These are phyloP conservation scores for Oreamnos americanus DNA, from an alignment of 2,113 vertebrate species.

Conservation along the genomic window DNA sequence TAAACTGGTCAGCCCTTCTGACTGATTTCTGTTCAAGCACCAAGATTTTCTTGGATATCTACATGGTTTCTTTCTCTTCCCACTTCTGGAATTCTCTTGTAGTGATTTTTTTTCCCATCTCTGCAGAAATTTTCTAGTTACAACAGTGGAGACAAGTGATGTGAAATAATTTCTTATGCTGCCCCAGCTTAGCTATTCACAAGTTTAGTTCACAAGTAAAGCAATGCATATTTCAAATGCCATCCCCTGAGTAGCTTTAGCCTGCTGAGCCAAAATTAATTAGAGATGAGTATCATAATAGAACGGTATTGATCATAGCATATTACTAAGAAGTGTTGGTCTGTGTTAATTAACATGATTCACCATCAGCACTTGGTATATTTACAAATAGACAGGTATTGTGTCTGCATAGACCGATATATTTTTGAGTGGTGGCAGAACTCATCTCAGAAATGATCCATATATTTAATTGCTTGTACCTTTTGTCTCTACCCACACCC, in stretches of 20 bases:
- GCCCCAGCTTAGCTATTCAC: background rate
- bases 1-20: background rate
- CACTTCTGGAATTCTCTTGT: background rate
- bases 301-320: conserved; percentile 14
- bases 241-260: background rate
- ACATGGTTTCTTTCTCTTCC: background rate
- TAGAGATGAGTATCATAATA: conserved; percentile 53
- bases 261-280: conserved; percentile 33
- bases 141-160: background rate
- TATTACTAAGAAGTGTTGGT: background rate
- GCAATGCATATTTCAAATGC: conserved; percentile 27
- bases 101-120: background rate
- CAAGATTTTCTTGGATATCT: background rate
- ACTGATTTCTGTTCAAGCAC: background rate
- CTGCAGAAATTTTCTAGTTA: conserved; percentile 18
- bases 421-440: background rate
- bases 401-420: background rate
- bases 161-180: background rate
- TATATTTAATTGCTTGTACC: background rate
- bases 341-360: conserved; percentile 43
- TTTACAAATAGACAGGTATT: background rate
- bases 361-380: background rate
- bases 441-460: background rate
- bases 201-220: conserved; percentile 8
- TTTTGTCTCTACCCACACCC: background rate